Evolutionary conservation across 1,140 invertebrate genomes (phyloP), one percentile per base, ranked within the genome.

Genomic region (Arion vulgaris): DNA sequence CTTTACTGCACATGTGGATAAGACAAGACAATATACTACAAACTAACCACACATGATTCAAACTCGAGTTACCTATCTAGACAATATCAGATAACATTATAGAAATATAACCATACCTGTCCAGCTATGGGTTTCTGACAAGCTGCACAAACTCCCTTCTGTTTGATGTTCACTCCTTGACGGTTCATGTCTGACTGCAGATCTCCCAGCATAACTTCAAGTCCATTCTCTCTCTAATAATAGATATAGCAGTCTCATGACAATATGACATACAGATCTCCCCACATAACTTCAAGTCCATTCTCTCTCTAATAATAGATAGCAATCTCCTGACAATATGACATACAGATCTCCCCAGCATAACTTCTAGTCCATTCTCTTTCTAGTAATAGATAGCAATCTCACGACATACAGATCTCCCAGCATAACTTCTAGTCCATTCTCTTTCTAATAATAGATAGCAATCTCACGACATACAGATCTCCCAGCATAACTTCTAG

Each of bases 81-180:
- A n/a, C n/a, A n/a, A n/a, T n/a, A n/a, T n/a, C n/a, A n/a, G n/a
- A n/a, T n/a, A n/a, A n/a, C n/a, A 45, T 5, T 45, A 45, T 45
- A 7, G 5, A 45, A 45, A 45, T 5, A 45, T 45, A 45, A 45
- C 9, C 23, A 57, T 75, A 97, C 96, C 95, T 98, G 97, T 86
- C 98, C 98, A 53, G 99, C 97, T 92, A 99, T 99, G 28, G 98
- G 97, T 90, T 99, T 99, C 92, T 98, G 96, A 94, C 98, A 99
- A 79, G 97, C 97, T 90, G 95, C 97, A 95, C 98, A 99, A 93
- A 97, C 98, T 87, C 98, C 98, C 93, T 99, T 99, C 90, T 99
- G 97, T 83, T 97, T 97, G 34, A 97, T 98, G 91, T 96, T 98
- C 45, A 99, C 96, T 93, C 98, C 98, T 94, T 99, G 98, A 91